These are phyloP conservation scores for Corythaixoides concolor DNA, from an alignment of 2,113 vertebrate genomes.

Conservation along the genomic window DNA sequence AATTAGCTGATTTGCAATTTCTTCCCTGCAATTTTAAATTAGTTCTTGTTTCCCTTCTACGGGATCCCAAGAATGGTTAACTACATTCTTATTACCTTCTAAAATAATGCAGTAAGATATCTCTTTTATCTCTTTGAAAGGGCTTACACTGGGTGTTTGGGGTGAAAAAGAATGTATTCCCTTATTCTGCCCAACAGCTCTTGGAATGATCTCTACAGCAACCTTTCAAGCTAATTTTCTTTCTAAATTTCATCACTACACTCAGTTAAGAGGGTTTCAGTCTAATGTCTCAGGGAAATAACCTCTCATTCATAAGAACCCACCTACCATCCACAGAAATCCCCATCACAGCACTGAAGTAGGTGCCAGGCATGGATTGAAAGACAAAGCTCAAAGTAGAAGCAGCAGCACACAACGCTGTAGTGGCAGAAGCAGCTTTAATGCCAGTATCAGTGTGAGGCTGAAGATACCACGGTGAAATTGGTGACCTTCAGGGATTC, in stretches of 20 bases:
- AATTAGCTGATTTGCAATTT: neutral
- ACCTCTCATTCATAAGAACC: neutral
- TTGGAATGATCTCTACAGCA: neutral
- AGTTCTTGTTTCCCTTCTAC: neutral
- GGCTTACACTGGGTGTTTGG: neutral
- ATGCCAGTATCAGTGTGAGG: neutral
- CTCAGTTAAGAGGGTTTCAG: neutral
- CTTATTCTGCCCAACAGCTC: neutral
- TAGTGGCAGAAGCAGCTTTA: neutral
- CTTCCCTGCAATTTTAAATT: neutral
- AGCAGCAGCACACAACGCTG: neutral
- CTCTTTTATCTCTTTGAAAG: neutral
- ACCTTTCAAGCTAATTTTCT: neutral
- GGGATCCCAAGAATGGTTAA: neutral
- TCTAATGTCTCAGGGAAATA: neutral
- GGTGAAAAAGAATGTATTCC: neutral
- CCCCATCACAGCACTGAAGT: neutral
- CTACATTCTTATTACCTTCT: neutral
- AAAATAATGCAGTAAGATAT: neutral
- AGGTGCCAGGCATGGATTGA: neutral
- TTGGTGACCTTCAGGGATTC: neutral
- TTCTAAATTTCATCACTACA: neutral
- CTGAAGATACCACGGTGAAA: neutral
- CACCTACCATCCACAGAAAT: neutral
- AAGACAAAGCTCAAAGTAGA: neutral